These are phyloP conservation scores for Phoxinus dragarum DNA, from an alignment of 2,797 vertebrate species.

Conservation along the genomic window DNA sequence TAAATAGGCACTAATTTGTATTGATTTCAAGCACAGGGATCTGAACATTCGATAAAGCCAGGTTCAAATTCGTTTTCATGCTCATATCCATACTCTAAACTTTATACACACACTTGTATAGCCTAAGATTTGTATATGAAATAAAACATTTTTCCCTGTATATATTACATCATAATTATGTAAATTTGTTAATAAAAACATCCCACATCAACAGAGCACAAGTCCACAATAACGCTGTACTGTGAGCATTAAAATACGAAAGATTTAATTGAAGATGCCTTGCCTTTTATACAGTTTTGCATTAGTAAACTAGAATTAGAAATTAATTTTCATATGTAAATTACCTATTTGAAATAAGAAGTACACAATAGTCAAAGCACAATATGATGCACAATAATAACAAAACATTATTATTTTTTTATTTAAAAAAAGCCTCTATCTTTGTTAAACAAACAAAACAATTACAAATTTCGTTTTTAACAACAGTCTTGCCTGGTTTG, in stretches of 20 bases:
- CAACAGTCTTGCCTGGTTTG: not conserved
- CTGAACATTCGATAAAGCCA: not conserved
- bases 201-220: not conserved
- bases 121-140: too few relatives aligned
- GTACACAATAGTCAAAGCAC: not conserved
- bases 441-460: not conserved
- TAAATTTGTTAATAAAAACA: not conserved
- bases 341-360: not conserved
- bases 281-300: not conserved
- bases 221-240: not conserved
- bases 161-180: not conserved
- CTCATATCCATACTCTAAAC: not conserved
- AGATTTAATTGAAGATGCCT: not conserved
- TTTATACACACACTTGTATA: not conserved
- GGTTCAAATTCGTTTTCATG: not conserved
- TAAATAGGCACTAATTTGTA: not conserved
- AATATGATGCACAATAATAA: not conserved
- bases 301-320: not conserved
- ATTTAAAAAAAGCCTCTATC: not conserved
- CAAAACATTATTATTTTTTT: not conserved
- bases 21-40: not conserved
- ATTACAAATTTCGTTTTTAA: not conserved
- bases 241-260: not conserved
- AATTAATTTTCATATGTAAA: not conserved
- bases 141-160: not conserved